A percentile compares a stretch with the other conserved stretches of the same genome.
These are phyloP conservation scores for Drosophila austrosaltans DNA, from an alignment of 2,888 invertebrate genomes.

Conservation along the genomic window DNA sequence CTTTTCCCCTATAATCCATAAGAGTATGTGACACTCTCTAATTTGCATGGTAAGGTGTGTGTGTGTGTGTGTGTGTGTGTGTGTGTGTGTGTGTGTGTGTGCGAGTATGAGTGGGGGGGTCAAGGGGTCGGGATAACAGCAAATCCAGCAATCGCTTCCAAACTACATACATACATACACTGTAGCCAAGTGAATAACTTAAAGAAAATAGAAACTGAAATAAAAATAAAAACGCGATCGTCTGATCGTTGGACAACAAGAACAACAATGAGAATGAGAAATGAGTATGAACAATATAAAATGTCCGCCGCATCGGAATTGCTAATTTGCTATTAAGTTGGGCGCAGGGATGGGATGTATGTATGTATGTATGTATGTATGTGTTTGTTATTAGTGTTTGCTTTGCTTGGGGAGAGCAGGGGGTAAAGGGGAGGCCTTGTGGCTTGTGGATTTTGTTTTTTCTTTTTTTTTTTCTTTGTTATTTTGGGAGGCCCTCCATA, in stretches of 20 bases:
- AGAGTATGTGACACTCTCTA: conserved; percentile 21
- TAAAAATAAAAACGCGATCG: conserved; percentile 76
- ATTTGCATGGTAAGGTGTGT: conserved; percentile 49
- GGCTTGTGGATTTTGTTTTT: neutral
- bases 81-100: neutral
- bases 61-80: conserved; percentile 27
- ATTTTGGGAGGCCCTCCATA: neutral
- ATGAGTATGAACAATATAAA: conserved; percentile 75
- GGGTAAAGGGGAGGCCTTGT: neutral
- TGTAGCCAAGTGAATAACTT: conserved; percentile 27
- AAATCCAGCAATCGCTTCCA: conserved; percentile 27
- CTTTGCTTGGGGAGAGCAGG: neutral
- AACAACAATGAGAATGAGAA: conserved; percentile 30
- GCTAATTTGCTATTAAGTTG: conserved; percentile 77
- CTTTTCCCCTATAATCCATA: neutral
- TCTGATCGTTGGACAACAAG: conserved; percentile 67
- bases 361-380: conserved; percentile 37
- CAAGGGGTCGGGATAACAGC: conserved; percentile 26
- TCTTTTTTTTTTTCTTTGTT: neutral
- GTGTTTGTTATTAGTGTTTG: conserved; percentile 33
- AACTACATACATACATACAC: conserved; percentile 46
- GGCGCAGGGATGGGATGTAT: conserved; percentile 44
- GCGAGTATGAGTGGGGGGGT: conserved; percentile 3
- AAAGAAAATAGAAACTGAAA: conserved; percentile 72
- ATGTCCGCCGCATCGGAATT: conserved; percentile 79